Evolutionary conservation across 2,888 invertebrate species (phyloP).

Genomic region (Stenodera caucasica): DNA sequence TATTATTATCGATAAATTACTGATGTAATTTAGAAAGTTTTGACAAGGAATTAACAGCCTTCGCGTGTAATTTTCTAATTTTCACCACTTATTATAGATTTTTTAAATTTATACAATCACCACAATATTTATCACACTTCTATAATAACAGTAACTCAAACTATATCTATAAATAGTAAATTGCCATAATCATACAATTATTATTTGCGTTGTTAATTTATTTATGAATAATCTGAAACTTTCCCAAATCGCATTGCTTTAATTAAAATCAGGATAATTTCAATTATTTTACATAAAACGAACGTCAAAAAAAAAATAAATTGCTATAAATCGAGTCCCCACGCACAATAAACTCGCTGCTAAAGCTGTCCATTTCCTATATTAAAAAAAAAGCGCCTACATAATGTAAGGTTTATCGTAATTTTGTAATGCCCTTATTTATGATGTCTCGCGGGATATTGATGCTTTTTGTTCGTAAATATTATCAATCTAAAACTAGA

Average conservation of each 20-base stretch:
- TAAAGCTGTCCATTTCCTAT: conserved; percentile 17
- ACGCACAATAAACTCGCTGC: conserved; percentile 8
- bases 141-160: no score
- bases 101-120: background rate
- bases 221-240: no score
- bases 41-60: background rate
- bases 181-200: background rate
- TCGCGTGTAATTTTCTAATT: conserved; percentile 3
- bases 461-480: conserved; percentile 21
- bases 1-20: background rate
- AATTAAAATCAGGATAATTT: no score
- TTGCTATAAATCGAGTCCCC: conserved; percentile 9
- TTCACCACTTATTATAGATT: background rate
- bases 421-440: conserved; percentile 31
- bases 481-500: conserved; percentile 25
- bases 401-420: conserved; percentile 23
- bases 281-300: no score
- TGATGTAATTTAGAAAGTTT: background rate
- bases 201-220: background rate
- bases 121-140: background rate
- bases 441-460: conserved; percentile 22
- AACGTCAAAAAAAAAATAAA: background rate
- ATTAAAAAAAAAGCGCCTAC: no score
- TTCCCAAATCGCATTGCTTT: no score
- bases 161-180: no score